phyloP scores from a whole-genome alignment of 1,140 invertebrate genomes.

The Samia ricini region DNA sequence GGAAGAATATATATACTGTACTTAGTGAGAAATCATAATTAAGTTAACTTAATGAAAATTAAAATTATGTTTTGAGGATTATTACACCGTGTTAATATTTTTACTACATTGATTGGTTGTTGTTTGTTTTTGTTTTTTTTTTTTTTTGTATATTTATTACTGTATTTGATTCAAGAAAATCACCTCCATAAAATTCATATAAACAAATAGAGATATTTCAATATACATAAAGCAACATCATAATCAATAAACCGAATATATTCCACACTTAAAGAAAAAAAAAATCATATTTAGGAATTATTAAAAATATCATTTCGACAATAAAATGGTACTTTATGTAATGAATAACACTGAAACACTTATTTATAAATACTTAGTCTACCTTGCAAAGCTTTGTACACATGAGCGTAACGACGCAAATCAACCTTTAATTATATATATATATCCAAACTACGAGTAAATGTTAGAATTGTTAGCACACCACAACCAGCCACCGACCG shows the following conservation, averaged over 20 bases:
- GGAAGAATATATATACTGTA: not conserved
- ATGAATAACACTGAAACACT: not conserved
- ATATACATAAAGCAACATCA: not conserved
- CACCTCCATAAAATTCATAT: not conserved
- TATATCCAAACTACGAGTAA: constrained; percentile 30
- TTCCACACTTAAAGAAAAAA: not conserved
- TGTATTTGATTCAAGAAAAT: not conserved
- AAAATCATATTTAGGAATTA: not conserved
- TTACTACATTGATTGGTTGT: no score
- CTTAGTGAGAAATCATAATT: not conserved
- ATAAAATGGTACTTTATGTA: not conserved
- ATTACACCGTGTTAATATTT: constrained; percentile 28
- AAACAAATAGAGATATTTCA: not conserved
- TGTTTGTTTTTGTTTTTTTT: not conserved
- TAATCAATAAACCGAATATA: not conserved
- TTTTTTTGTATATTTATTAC: constrained; percentile 6
- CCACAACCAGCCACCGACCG: constrained; percentile 64
- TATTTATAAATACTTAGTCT: not conserved
- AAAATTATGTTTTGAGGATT: constrained; percentile 18
- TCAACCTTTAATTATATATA: constrained; percentile 42
- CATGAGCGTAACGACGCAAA: constrained; percentile 58
- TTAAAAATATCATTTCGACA: not conserved
- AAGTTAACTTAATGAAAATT: constrained; percentile 24
- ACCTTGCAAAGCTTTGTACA: constrained; percentile 35
- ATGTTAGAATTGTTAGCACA: constrained; percentile 76